Evolutionary conservation across 2,797 vertebrate genomes (phyloP).

Genomic region (Dipus sagitta): DNA sequence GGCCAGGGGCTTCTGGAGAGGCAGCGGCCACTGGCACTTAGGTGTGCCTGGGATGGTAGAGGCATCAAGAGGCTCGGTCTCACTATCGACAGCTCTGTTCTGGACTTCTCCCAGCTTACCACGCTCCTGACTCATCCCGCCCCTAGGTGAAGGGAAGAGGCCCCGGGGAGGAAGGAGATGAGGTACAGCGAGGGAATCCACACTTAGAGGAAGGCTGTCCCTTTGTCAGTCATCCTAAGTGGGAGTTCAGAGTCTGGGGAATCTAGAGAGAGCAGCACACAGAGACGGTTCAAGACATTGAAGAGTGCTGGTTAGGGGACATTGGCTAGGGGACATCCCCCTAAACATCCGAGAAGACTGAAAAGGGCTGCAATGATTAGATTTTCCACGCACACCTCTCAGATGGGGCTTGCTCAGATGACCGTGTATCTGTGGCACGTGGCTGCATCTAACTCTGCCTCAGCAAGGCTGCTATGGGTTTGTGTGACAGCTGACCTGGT

Average conservation of each 20-base stretch:
- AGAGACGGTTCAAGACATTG: not conserved
- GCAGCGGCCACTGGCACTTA: not conserved
- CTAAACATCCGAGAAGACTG: not conserved
- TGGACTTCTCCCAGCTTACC: not conserved
- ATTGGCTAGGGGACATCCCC: not conserved
- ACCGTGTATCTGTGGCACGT: rapidly evolving
- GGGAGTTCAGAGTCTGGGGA: not conserved
- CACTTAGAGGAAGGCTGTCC: not conserved
- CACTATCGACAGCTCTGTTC: rapidly evolving
- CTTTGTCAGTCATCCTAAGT: rapidly evolving
- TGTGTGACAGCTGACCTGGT: not conserved
- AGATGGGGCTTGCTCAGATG: not conserved
- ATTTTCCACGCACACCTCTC: not conserved
- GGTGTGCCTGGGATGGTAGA: not conserved
- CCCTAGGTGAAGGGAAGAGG: not conserved
- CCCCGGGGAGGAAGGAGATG: no score
- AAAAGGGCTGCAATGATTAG: rapidly evolving
- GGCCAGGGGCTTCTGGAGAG: not conserved
- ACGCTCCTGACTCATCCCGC: not conserved
- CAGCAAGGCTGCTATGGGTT: no score
- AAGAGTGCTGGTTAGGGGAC: not conserved
- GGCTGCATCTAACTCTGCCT: not conserved
- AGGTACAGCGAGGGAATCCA: not conserved
- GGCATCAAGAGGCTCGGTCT: not conserved
- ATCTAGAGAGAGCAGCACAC: not conserved